Conservation (phyloP, 2,888 invertebrate genomes). For the Fissipunctia ypsillon region DNA sequence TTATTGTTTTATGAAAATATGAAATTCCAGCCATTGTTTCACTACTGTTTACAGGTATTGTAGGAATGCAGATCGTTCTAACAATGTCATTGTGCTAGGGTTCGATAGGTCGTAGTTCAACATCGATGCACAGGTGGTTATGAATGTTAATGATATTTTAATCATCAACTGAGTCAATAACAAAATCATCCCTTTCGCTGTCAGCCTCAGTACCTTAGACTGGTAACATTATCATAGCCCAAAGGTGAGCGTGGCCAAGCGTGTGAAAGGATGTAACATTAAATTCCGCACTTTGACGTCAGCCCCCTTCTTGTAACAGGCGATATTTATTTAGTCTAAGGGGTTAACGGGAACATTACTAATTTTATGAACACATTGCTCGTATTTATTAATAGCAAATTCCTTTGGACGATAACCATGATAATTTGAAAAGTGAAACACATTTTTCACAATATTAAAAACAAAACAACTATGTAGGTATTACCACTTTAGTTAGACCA, state of each 20-base stretch:
- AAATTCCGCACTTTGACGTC: neutral
- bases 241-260: neutral
- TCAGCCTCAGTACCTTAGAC: neutral
- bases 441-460: neutral
- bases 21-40: neutral
- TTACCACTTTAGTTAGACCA: conserved; percentile 17
- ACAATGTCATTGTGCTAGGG: neutral
- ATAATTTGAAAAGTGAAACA: neutral
- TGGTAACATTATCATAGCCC: neutral
- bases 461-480: neutral
- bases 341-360: neutral
- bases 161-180: neutral
- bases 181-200: neutral
- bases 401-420: neutral
- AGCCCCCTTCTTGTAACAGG: too few species aligned
- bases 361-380: neutral
- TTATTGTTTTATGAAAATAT: neutral
- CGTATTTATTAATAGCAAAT: neutral
- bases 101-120: neutral
- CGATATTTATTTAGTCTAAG: neutral
- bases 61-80: neutral
- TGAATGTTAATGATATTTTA: conserved; percentile 2
- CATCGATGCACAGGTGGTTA: neutral
- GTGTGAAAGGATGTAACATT: neutral
- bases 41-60: neutral